Base-by-base conservation (phyloP, 2,888 invertebrate genomes). In the Drosophila pegasa region DNA sequence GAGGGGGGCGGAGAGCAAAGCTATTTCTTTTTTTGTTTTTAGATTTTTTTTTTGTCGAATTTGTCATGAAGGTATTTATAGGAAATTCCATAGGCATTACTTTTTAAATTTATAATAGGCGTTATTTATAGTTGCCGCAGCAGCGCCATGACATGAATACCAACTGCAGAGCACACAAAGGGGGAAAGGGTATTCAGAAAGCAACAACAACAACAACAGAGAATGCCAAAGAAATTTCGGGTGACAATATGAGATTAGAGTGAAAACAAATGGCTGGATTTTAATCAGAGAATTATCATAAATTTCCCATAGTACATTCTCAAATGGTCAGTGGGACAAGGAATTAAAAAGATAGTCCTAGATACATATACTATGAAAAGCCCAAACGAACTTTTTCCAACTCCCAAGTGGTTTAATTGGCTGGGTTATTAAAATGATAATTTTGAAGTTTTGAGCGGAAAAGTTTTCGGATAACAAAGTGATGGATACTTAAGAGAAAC, bases 51-150 rank as follows among this genome's bases (percentile, higher is more conserved):
- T 54, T 37, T 48, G 57, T 63, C 74, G 71, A 72, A 64, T 75
- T 81, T 77, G 84, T 84, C 82, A 85, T 85, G 79, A 72, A 71
- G 80, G 77, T 86, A 86, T 85, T 85, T 80, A 71, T 86, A 84
- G 87, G 78, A 85, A 85, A 87, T 85, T 85, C 87, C 85, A 82
- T 71, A 59, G 75, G 75, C 75, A 80, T 81, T 84, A 87, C 87
- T 72, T 57, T 68, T 74, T 58, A 56, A 68, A 63, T 77, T 74
- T 63, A 63, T 77, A 78, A 77, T 74, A 77, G 78, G 60, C 72
- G 75, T 80, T 83, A 83, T 85, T 83, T 83, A 82, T 79, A 74
- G 80, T 80, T 75, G 64, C 48, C 55, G 67, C 40, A 47, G 48
- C 78, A 64, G 48, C 66, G 18, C 45, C 60, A 51, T 73, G 73